Percentiles rank a stretch among this genome's conserved stretches.
Conservation (phyloP, 1,140 invertebrate species). For the Sycophila sp. region DNA sequence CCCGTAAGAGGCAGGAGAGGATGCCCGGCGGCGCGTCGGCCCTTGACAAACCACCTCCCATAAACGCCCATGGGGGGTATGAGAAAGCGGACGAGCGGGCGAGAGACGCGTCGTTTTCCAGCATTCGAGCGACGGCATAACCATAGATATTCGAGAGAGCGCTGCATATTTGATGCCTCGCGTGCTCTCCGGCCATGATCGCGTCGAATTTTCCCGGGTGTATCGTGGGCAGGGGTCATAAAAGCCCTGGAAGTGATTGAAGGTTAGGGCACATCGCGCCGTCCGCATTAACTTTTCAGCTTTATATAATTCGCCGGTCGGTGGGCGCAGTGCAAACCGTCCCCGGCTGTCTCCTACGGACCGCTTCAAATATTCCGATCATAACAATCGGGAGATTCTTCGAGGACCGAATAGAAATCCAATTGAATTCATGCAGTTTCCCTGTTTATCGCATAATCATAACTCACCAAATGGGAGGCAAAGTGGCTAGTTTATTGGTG, state of each 20-base stretch:
- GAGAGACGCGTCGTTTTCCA: conserved; percentile 37
- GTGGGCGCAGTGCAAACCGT: not conserved
- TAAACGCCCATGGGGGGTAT: conserved; percentile 41
- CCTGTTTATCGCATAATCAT: too few relatives aligned
- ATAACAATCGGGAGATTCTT: too few relatives aligned
- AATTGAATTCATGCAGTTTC: too few relatives aligned
- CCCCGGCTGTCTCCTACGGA: too few relatives aligned
- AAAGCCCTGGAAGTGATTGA: conserved; percentile 66
- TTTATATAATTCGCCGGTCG: conserved; percentile 62
- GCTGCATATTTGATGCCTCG: conserved; percentile 64
- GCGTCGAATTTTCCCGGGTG: conserved; percentile 62
- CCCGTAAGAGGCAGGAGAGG: not conserved
- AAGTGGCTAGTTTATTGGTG: too few relatives aligned
- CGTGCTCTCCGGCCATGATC: conserved; percentile 61
- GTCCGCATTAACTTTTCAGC: conserved; percentile 64
- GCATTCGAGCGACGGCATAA: conserved; percentile 52
- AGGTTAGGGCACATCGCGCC: conserved; percentile 59
- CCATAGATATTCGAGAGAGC: conserved; percentile 63
- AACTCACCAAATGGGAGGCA: too few relatives aligned
- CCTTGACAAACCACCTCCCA: conserved; percentile 61
- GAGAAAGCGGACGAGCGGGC: not conserved
- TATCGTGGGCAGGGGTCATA: conserved; percentile 61
- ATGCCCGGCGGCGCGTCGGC: conserved; percentile 39
- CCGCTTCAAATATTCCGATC: too few relatives aligned
- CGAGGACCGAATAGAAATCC: too few relatives aligned